These are phyloP conservation scores for Agapornis canus DNA, from an alignment of 2,797 vertebrate genomes.

Conservation along the genomic window DNA sequence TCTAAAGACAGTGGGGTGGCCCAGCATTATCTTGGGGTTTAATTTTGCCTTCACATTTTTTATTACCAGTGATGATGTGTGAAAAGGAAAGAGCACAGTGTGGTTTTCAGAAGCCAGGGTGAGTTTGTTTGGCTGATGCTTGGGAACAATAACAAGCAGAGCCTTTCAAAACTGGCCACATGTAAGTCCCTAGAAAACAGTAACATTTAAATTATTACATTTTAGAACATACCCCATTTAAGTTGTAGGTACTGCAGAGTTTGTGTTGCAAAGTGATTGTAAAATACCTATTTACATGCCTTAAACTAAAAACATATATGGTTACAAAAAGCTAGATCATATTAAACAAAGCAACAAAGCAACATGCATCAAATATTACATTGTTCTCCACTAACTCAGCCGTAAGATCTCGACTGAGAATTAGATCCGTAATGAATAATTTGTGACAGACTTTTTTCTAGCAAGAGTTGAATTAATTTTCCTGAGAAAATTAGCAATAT, in stretches of 20 bases:
- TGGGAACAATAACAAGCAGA: neutral
- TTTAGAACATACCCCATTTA: neutral
- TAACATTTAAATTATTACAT: neutral
- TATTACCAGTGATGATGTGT: neutral
- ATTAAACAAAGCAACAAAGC: neutral
- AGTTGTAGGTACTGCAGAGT: neutral
- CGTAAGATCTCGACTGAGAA: neutral
- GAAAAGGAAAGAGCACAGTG: neutral
- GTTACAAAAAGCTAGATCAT: neutral
- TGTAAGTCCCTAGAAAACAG: neutral
- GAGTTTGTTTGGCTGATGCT: neutral
- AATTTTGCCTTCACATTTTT: slow-evolving; percentile 13
- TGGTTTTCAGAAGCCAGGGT: neutral
- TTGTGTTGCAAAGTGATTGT: neutral
- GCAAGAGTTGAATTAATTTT: neutral
- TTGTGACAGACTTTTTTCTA: neutral
- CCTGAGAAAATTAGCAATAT: neutral
- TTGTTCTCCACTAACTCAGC: neutral
- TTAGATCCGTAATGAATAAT: neutral
- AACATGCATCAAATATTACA: neutral
- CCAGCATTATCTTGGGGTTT: neutral
- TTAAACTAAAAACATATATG: neutral
- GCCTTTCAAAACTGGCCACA: neutral
- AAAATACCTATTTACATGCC: neutral
- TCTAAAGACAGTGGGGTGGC: slow-evolving; percentile 1